Evolutionary conservation across 2,113 vertebrate species (phyloP).

Genomic region (Myiozetetes cayanensis): DNA sequence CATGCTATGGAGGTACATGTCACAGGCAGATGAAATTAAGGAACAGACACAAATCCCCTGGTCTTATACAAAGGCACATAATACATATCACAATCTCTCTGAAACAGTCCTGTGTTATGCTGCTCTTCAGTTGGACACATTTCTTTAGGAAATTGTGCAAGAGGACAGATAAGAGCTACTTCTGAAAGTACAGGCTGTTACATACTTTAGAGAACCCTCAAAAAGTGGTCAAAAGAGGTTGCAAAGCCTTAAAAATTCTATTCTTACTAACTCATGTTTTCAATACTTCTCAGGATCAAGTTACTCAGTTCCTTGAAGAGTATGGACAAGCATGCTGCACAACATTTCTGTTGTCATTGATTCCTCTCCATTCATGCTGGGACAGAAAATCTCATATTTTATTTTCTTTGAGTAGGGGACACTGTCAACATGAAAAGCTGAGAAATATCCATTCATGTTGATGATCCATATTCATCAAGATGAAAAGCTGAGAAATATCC

Average conservation of each 20-base stretch:
- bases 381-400: neutral
- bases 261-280: neutral
- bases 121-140: neutral
- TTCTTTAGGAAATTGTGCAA: neutral
- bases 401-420: neutral
- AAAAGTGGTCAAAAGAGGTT: neutral
- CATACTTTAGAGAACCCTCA: neutral
- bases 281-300: neutral
- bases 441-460: too few relatives aligned
- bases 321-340: neutral
- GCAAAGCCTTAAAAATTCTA: neutral
- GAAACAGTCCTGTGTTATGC: neutral
- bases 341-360: neutral
- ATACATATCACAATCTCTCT: neutral
- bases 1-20: neutral
- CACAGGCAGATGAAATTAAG: neutral
- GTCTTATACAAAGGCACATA: neutral
- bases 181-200: neutral
- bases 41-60: neutral
- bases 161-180: neutral
- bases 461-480: too few relatives aligned
- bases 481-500: neutral
- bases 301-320: neutral
- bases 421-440: too few relatives aligned
- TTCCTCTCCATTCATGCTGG: neutral